phyloP scores from a whole-genome alignment of 2,888 invertebrate genomes.

The Ornithoptera priamus region DNA sequence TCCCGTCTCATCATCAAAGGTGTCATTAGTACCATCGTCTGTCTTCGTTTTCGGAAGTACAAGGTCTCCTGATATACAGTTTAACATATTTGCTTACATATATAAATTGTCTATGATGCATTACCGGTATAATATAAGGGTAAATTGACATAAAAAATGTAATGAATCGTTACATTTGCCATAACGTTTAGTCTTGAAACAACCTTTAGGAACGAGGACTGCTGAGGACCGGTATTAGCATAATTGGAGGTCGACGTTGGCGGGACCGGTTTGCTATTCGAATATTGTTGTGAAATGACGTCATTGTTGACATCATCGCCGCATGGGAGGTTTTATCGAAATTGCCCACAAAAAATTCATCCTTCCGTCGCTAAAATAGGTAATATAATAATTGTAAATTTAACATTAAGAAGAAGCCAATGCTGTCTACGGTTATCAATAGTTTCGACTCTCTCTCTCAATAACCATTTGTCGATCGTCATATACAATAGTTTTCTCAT shows the following conservation, averaged over 20 bases:
- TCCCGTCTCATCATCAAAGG: no score
- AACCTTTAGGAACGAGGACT: conserved; percentile 45
- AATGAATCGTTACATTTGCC: neutral
- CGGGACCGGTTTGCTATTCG: conserved; percentile 61
- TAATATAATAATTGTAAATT: neutral
- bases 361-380: conserved; percentile 4
- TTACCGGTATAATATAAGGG: neutral
- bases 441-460: neutral
- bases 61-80: no score
- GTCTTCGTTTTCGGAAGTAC: no score
- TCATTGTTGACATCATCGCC: conserved; percentile 67
- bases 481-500: neutral
- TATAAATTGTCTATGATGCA: no score
- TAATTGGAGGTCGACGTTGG: conserved; percentile 69
- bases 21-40: no score
- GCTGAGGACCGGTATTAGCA: conserved; percentile 62
- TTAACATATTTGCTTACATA: no score
- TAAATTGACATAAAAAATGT: neutral
- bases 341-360: conserved; percentile 1
- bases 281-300: conserved; percentile 59
- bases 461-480: neutral
- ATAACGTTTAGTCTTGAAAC: conserved; percentile 35
- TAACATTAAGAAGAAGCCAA: neutral
- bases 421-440: neutral
- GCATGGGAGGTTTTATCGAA: conserved; percentile 20